phyloP scores from a whole-genome alignment of 2,797 vertebrate species.

The Anabacerthia variegaticeps region DNA sequence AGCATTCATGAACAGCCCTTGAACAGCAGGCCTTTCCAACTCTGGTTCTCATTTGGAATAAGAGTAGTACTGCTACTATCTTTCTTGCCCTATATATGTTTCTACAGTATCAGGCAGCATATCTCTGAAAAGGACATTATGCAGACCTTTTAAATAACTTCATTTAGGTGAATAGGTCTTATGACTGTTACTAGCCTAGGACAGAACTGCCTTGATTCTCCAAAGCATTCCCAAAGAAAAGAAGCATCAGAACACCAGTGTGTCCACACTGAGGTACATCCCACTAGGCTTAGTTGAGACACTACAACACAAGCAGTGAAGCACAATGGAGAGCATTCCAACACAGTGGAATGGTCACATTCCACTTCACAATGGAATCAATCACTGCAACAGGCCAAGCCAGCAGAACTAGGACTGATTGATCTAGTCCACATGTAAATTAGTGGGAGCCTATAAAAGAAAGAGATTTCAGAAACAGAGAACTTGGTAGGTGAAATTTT shows the following conservation, averaged over 20 bases:
- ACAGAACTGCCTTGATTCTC: not conserved
- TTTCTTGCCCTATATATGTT: not conserved
- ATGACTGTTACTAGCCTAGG: not conserved
- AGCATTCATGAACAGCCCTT: not conserved
- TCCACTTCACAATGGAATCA: too few species aligned
- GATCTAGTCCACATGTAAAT: not conserved
- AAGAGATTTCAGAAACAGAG: not conserved
- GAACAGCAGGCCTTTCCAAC: not conserved
- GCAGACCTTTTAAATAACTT: not conserved
- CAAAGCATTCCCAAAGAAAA: not conserved
- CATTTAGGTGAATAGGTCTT: not conserved
- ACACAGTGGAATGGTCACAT: too few species aligned
- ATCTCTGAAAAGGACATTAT: not conserved
- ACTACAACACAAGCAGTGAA: not conserved
- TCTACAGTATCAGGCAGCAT: not conserved
- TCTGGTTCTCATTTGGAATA: not conserved
- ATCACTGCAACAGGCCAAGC: not conserved
- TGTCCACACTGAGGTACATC: not conserved
- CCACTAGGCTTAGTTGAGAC: not conserved
- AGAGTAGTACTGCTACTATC: not conserved
- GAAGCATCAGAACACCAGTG: not conserved
- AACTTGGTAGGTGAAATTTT: not conserved
- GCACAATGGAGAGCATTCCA: not conserved
- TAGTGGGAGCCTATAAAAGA: not conserved
- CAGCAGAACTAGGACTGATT: not conserved